Base-by-base conservation (phyloP, 2,888 invertebrate genomes). In the Drosophila anomalata region DNA sequence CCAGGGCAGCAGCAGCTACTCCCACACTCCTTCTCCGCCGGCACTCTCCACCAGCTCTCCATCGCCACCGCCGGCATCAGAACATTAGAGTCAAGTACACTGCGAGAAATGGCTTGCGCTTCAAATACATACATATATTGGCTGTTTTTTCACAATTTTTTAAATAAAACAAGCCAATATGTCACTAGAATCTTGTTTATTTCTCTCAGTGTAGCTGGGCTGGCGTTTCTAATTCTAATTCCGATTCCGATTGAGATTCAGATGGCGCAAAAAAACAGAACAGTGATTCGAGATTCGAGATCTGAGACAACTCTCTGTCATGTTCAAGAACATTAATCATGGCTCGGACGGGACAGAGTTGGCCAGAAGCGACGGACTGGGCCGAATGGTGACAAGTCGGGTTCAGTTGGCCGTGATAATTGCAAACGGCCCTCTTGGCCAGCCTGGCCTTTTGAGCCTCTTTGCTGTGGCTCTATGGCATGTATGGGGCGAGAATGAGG, bases 1-100 rank as follows among this genome's bases (percentile, higher is more conserved):
- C 79, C 78, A 68, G 31, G 50, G 47, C 78, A 68, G 31, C 54
- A 53, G 47, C 51, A 61, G 51, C 48, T 33, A 44, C 70, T 50
- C 60, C 77, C 50, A 61, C 76, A 67, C 78, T 46, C 53, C 33
- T 33, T 36, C 55, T 48, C 33, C 47, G 47, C 39, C 39, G 8
- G 51, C 56, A 70, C 39, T 26, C 33, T 12, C 11, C 33, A 12
- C 33, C 29, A 29, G 29, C 29, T 29, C 29, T 31, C 11, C 31
- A 14, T 14, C n/a, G 14, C 39, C 5, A 4, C 6, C 39, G 4
- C 36, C 39, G 7, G 14, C 39, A 39, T 14, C 14, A 14, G 39
- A 33, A 12, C 33, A 33, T 33, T 33, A 33, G 33, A 33, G 33
- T 4, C 11, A 9, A 41, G 11, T 42, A 20, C 41, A 42, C 39